Evolutionary conservation across 2,797 vertebrate species (phyloP).

Genomic region (Hoplostethus mediterraneus): DNA sequence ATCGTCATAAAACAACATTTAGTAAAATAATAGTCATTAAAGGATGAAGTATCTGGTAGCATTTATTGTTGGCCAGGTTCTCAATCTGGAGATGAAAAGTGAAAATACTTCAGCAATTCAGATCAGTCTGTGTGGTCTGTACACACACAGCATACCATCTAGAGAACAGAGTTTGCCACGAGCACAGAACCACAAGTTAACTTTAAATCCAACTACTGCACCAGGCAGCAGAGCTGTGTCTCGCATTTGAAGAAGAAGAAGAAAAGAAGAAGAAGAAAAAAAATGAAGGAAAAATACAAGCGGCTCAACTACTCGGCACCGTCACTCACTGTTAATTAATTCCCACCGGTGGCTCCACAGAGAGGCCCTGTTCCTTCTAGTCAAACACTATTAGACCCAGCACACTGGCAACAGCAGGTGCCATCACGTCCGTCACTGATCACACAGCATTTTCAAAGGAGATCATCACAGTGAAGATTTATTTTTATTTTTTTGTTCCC

Average conservation of each 20-base stretch:
- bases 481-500: background rate
- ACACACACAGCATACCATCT: slow-evolving; percentile 1
- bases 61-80: slow-evolving; percentile 25
- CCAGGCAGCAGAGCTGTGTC: slow-evolving; percentile 16
- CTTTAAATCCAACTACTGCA: background rate
- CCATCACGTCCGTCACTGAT: slow-evolving; percentile 18
- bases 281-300: background rate
- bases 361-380: slow-evolving; percentile 40
- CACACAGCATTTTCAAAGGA: slow-evolving; percentile 26
- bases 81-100: background rate
- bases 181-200: slow-evolving; percentile 17
- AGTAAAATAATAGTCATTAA: slow-evolving; percentile 19
- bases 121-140: background rate
- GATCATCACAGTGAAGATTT: slow-evolving; percentile 19
- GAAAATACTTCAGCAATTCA: background rate
- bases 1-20: slow-evolving; percentile 5
- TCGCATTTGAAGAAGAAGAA: slow-evolving; percentile 7
- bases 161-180: slow-evolving; percentile 16
- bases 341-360: slow-evolving; percentile 46
- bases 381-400: slow-evolving; percentile 56
- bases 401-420: slow-evolving; percentile 32
- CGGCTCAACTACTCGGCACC: background rate
- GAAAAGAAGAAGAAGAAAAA: background rate
- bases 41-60: slow-evolving; percentile 10
- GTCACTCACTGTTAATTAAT: slow-evolving; percentile 64